Evolutionary conservation across 2,888 invertebrate species (phyloP).

Genomic region (Phlogophora meticulosa): DNA sequence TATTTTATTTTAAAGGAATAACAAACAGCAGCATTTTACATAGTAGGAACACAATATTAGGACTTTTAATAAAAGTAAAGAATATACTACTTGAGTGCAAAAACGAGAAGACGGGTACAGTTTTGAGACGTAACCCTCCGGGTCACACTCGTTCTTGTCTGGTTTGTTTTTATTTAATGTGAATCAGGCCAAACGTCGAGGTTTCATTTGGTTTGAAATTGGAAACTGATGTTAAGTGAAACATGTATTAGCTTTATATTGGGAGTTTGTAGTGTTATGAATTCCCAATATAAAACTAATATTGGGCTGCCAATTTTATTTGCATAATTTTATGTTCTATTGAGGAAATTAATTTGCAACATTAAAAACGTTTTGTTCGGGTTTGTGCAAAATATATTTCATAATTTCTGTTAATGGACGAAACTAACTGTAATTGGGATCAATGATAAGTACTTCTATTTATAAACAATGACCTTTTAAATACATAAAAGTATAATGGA

Average conservation of each 20-base stretch:
- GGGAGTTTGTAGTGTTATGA: background rate
- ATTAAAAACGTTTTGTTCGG: background rate
- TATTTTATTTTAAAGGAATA: too few relatives aligned
- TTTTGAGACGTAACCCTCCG: too few relatives aligned
- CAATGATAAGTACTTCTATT: background rate
- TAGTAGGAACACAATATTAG: too few relatives aligned
- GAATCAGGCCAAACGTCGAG: background rate
- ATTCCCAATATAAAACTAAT: too few relatives aligned
- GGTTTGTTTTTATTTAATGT: background rate
- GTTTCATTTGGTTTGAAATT: background rate
- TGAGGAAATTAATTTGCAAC: background rate
- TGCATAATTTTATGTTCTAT: background rate
- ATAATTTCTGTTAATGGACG: background rate
- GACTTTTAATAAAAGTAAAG: too few relatives aligned
- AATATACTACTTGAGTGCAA: too few relatives aligned
- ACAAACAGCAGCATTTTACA: too few relatives aligned
- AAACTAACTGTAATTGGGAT: background rate
- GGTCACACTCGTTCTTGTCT: too few relatives aligned
- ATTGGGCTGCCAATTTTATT: too few relatives aligned
- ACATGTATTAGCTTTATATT: background rate
- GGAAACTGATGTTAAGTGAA: background rate
- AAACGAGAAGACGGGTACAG: too few relatives aligned
- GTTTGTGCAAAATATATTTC: too few relatives aligned
- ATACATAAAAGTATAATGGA: conserved; percentile 2
- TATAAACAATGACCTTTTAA: conserved; percentile 6